Base-by-base conservation (phyloP, 1,140 invertebrate species). In the Pogonomyrmex californicus region DNA sequence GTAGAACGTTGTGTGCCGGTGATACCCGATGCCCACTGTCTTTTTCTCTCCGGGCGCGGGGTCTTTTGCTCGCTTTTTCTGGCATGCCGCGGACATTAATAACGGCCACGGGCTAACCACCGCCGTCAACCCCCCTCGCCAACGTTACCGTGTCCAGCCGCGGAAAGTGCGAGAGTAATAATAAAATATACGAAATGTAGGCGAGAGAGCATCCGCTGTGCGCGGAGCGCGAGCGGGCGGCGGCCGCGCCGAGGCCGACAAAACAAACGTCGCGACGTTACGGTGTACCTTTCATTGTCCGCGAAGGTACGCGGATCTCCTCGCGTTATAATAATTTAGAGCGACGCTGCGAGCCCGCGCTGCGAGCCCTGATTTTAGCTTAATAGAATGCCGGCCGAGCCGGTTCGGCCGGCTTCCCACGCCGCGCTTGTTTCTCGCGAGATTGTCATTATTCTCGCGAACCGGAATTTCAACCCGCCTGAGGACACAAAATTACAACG, bases 51-150 rank as follows among this genome's bases (percentile, higher is more conserved):
- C 54, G 70, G 66, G 47, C 49, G 14, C 54, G 83, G 85, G 47
- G 60, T 58, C 58, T 83, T 83, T 83, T 83, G 79, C 70, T 85
- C 86, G 56, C 71, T 66, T 75, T 86, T 76, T 62, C 87, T 70
- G 75, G 81, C 76, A 87, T 93, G 91, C 93, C 93, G 91, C 89
- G 91, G 92, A 94, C 94, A 95, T 95, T 95, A 95, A 95, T 95
- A 94, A 95, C 94, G 92, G 90, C 90, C 93, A 89, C 88, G 91
- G 91, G 92, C 91, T 94, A 93, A 92, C 93, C 93, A 93, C 91
- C 90, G 85, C 88, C 91, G 86, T 89, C 90, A 88, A 89, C 87
- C 89, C 83, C 83, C 85, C 88, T 85, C 88, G 90, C 91, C 87
- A 91, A 89, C 92, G 92, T 91, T 93, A 92, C 91, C 88, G 86